Evolutionary conservation across 2,113 vertebrate species (phyloP).

Genomic region (Crotophaga sulcirostris): DNA sequence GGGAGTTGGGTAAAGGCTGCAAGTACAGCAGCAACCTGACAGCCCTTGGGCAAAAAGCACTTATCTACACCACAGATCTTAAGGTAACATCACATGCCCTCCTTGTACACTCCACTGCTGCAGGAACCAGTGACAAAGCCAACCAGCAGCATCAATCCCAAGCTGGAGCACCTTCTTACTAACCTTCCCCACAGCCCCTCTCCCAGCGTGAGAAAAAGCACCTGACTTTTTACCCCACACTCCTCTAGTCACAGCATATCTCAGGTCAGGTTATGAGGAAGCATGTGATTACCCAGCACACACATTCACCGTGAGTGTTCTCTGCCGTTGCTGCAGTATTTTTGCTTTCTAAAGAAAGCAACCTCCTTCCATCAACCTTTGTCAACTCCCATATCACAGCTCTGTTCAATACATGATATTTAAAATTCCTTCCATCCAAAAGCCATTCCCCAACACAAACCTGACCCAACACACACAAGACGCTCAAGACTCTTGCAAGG

Average conservation of each 20-base stretch:
- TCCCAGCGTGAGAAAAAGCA: background rate
- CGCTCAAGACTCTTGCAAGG: fast-evolving
- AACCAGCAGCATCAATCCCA: background rate
- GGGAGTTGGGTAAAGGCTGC: background rate
- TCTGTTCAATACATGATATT: fast-evolving
- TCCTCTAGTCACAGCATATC: background rate
- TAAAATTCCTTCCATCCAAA: background rate
- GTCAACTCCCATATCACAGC: background rate
- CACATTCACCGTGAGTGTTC: fast-evolving
- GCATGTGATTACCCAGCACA: background rate
- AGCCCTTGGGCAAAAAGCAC: fast-evolving
- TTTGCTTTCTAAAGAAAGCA: background rate
- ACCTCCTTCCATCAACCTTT: background rate
- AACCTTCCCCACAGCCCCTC: background rate
- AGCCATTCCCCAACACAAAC: background rate
- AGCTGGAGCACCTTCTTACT: background rate
- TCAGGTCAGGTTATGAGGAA: background rate
- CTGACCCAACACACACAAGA: fast-evolving
- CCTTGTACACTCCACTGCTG: fast-evolving
- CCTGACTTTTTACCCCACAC: background rate
- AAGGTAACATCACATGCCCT: background rate
- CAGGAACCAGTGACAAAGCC: background rate
- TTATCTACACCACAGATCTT: background rate
- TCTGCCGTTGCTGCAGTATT: background rate
- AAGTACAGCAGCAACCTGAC: background rate